These are phyloP conservation scores for Chelidonichthys spinosus DNA, from an alignment of 2,797 vertebrate species.

Conservation along the genomic window DNA sequence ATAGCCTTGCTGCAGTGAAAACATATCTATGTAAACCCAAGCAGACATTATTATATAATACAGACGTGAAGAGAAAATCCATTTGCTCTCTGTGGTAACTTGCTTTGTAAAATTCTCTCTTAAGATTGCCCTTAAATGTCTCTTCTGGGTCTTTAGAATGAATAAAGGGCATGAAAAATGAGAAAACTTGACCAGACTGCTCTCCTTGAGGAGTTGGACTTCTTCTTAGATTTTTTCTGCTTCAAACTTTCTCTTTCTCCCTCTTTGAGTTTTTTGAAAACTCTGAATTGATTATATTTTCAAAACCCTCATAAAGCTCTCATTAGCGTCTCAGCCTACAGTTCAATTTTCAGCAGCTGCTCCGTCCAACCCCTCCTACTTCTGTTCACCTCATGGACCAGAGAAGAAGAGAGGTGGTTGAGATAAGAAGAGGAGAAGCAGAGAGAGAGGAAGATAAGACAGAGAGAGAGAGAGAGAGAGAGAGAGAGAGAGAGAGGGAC, in stretches of 20 bases:
- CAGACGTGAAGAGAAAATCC: slow-evolving; percentile 54
- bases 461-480: slow-evolving; percentile 22
- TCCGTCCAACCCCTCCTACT: slow-evolving; percentile 24
- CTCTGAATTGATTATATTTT: slow-evolving; percentile 59
- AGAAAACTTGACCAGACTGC: slow-evolving; percentile 48
- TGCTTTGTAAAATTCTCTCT: slow-evolving; percentile 60
- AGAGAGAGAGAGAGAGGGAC: slow-evolving; percentile 3
- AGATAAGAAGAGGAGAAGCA: slow-evolving; percentile 53
- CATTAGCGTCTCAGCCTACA: slow-evolving; percentile 53
- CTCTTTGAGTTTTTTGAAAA: slow-evolving; percentile 48
- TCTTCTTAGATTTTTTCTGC: slow-evolving; percentile 48
- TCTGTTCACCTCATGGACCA: slow-evolving; percentile 34
- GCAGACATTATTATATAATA: slow-evolving; percentile 61
- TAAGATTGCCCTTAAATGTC: slow-evolving; percentile 59
- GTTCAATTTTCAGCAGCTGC: slow-evolving; percentile 19
- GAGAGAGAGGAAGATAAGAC: slow-evolving; percentile 54
- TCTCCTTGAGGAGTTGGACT: slow-evolving; percentile 42
- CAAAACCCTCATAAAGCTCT: slow-evolving; percentile 55
- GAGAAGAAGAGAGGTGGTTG: slow-evolving; percentile 43
- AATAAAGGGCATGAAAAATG: slow-evolving; percentile 70
- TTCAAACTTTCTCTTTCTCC: slow-evolving; percentile 42
- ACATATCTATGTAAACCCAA: slow-evolving; percentile 51
- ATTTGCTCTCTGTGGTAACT: slow-evolving; percentile 59
- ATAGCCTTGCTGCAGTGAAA: slow-evolving; percentile 55
- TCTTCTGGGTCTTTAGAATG: slow-evolving; percentile 49